Evolutionary conservation across 2,888 invertebrate species (phyloP).

Genomic region (Sinhomidia bicolor): DNA sequence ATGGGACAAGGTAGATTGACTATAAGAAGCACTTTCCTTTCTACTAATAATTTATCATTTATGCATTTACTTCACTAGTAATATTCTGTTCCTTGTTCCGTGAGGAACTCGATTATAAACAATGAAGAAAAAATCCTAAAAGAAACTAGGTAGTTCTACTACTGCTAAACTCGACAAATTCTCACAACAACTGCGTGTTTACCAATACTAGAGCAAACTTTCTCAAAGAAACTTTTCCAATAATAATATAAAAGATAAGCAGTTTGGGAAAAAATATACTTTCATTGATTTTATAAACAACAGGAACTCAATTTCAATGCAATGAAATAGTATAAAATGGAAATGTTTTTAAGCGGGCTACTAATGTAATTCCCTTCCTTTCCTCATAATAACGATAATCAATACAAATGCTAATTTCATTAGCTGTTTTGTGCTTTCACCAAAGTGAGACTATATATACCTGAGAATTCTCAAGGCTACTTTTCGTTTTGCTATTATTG

Average conservation of each 20-base stretch:
- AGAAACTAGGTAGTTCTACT: background rate
- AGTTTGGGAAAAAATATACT: background rate
- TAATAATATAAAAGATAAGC: background rate
- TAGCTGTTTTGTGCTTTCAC: background rate
- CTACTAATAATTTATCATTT: background rate
- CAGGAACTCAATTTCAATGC: background rate
- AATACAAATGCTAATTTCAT: conserved; percentile 8
- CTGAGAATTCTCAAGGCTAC: background rate
- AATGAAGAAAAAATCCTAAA: background rate
- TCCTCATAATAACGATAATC: background rate
- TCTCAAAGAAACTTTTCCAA: background rate
- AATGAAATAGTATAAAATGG: background rate
- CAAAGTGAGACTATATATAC: no score
- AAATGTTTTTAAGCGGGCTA: background rate
- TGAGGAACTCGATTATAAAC: conserved; percentile 4
- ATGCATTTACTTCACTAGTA: background rate
- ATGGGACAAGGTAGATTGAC: background rate
- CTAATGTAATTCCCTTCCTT: background rate
- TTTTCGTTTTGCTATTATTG: background rate
- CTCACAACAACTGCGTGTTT: background rate
- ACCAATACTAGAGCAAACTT: background rate
- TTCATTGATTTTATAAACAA: background rate
- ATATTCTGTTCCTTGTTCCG: background rate
- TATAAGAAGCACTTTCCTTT: background rate
- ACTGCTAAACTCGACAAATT: background rate